These are phyloP conservation scores for Neolamprologus tretocephalus DNA, from an alignment of 2,113 vertebrate genomes.

Conservation along the genomic window DNA sequence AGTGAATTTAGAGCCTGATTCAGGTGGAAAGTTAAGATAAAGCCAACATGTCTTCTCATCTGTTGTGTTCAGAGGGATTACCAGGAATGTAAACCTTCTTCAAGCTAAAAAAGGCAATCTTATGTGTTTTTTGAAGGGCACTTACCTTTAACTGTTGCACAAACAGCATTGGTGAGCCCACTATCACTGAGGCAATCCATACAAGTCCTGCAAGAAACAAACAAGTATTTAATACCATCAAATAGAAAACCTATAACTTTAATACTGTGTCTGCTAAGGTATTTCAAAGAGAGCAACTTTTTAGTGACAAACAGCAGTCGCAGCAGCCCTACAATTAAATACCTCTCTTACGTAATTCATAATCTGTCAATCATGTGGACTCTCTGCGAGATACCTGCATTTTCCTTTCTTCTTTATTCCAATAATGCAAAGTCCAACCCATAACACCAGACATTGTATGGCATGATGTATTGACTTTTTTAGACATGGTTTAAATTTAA, in stretches of 20 bases:
- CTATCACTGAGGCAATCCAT: conserved; percentile 72
- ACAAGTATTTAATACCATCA: background rate
- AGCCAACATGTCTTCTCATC: background rate
- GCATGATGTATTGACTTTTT: background rate
- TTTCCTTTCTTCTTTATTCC: background rate
- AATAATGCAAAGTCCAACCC: background rate
- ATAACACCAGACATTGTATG: background rate
- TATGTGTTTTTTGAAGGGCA: background rate
- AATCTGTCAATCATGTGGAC: rapidly evolving
- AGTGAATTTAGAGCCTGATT: background rate
- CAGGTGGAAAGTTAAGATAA: background rate
- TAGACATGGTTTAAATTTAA: background rate
- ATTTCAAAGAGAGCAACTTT: background rate
- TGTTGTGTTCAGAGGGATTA: background rate
- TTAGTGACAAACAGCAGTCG: background rate
- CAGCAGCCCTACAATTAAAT: background rate
- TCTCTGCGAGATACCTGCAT: background rate
- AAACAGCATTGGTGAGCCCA: conserved; percentile 78
- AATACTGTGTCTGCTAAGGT: background rate
- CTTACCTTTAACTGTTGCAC: conserved; percentile 77
- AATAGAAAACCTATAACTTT: background rate
- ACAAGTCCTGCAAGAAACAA: conserved; percentile 64
- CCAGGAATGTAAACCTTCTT: background rate
- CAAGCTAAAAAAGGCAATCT: background rate
- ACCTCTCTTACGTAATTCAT: background rate